These are phyloP conservation scores for Aleiodes alternator DNA, from an alignment of 2,888 invertebrate species.

Conservation along the genomic window DNA sequence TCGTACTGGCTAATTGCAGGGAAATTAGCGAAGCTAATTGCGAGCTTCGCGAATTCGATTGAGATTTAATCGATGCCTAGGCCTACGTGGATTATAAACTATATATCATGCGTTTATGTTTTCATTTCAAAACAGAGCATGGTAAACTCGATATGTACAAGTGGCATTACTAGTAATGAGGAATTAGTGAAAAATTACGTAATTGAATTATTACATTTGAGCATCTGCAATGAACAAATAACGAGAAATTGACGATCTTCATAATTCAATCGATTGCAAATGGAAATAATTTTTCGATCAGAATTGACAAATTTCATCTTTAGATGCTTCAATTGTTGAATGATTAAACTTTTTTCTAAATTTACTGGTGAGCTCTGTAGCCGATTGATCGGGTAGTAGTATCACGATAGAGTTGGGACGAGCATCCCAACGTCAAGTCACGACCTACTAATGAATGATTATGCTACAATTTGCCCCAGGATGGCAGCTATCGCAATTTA, in stretches of 20 bases:
- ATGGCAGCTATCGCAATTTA: constrained; percentile 74
- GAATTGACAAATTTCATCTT: background rate
- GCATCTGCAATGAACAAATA: background rate
- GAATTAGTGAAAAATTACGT: constrained; percentile 20
- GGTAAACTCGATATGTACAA: background rate
- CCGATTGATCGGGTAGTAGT: constrained; percentile 42
- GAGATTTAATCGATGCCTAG: constrained; percentile 64
- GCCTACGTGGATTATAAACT: constrained; percentile 14
- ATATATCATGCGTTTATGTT: constrained; percentile 26
- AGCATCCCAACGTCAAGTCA: constrained; percentile 67
- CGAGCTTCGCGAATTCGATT: constrained; percentile 56
- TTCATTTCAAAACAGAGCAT: background rate
- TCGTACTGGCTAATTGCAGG: constrained; percentile 63
- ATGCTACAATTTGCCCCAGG: constrained; percentile 74
- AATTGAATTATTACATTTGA: constrained; percentile 4
- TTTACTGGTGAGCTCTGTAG: constrained; percentile 17
- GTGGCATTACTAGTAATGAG: background rate
- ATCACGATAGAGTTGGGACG: constrained; percentile 43
- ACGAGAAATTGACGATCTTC: background rate
- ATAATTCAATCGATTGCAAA: constrained; percentile 3
- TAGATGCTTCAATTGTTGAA: background rate
- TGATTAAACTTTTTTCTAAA: background rate
- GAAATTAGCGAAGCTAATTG: constrained; percentile 69
- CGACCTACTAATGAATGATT: constrained; percentile 75
- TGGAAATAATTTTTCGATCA: background rate